These are phyloP conservation scores for Thamnophis elegans DNA, from an alignment of 2,797 vertebrate species.

Conservation along the genomic window DNA sequence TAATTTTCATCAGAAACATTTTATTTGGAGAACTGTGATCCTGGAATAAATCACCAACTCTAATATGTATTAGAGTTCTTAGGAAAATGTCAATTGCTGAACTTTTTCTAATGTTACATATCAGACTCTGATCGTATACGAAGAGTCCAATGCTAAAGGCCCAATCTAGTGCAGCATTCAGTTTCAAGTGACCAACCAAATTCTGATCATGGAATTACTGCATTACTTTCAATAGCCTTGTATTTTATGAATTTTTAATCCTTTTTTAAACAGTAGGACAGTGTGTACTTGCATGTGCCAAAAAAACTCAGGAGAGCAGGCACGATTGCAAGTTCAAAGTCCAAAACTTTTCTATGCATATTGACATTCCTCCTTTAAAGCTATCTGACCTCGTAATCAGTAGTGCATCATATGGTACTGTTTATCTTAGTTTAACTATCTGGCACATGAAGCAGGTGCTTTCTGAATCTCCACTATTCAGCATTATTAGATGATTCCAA, in stretches of 20 bases:
- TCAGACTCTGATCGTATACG: background rate
- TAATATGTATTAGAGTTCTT: background rate
- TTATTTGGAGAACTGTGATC: background rate
- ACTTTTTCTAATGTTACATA: background rate
- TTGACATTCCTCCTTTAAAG: background rate
- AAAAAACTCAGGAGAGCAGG: background rate
- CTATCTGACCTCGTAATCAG: background rate
- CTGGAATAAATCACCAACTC: background rate
- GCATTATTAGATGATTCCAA: background rate
- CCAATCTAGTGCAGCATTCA: background rate
- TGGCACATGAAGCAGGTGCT: background rate
- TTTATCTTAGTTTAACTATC: background rate
- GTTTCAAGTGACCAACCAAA: background rate
- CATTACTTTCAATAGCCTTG: background rate
- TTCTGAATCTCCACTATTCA: background rate
- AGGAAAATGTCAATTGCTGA: background rate
- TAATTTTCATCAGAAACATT: background rate
- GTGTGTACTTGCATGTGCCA: background rate
- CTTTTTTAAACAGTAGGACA: background rate
- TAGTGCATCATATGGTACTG: background rate
- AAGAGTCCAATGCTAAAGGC: background rate
- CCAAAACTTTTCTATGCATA: background rate
- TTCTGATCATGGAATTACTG: background rate
- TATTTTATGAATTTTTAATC: background rate
- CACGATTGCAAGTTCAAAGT: background rate